A percentile compares a stretch with the other conserved stretches of the same genome.
Evolutionary conservation across 37 sponge, comb jelly and placozoan species (phyloP).

Genomic region (Agelas oroides): DNA sequence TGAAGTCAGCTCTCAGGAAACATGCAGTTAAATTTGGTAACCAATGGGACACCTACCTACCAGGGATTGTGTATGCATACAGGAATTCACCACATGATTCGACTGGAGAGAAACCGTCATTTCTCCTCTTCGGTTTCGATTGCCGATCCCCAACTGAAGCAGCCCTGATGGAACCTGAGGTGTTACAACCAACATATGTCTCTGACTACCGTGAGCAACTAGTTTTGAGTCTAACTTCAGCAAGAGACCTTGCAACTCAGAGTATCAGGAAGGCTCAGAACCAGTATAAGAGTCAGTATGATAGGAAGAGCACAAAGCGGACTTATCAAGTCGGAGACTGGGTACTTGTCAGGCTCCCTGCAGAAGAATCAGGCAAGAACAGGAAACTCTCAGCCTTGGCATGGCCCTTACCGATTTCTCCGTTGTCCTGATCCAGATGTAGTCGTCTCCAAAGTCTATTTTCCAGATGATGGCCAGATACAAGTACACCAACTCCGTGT

Average conservation of each 20-base stretch:
- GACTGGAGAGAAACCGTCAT: conserved; percentile 43
- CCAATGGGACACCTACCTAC: conserved; percentile 47
- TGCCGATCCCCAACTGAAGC: conserved; percentile 35
- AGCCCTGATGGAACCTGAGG: conserved; percentile 1
- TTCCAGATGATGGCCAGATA: conserved; percentile 34
- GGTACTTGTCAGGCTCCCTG: conserved; percentile 50
- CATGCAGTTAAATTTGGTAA: conserved; percentile 11
- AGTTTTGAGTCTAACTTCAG: conserved; percentile 21
- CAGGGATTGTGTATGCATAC: conserved; percentile 42
- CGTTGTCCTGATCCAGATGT: conserved; percentile 20
- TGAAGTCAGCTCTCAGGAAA: conserved; percentile 27
- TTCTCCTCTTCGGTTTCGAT: conserved; percentile 48
- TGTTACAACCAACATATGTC: not conserved
- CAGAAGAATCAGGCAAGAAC: conserved; percentile 33
- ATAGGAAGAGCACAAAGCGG: not conserved
- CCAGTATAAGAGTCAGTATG: conserved; percentile 34
- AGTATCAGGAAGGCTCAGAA: conserved; percentile 10
- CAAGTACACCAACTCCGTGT: conserved; percentile 49
- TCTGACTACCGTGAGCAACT: conserved; percentile 40
- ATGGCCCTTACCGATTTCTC: conserved; percentile 50
- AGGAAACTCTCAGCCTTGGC: conserved; percentile 46
- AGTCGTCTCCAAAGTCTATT: conserved; percentile 46
- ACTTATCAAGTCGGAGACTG: conserved; percentile 23
- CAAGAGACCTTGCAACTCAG: conserved; percentile 10
- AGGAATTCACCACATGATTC: conserved; percentile 52